phyloP scores from a whole-genome alignment of 2,113 vertebrate genomes.

The Xiphophorus hellerii region DNA sequence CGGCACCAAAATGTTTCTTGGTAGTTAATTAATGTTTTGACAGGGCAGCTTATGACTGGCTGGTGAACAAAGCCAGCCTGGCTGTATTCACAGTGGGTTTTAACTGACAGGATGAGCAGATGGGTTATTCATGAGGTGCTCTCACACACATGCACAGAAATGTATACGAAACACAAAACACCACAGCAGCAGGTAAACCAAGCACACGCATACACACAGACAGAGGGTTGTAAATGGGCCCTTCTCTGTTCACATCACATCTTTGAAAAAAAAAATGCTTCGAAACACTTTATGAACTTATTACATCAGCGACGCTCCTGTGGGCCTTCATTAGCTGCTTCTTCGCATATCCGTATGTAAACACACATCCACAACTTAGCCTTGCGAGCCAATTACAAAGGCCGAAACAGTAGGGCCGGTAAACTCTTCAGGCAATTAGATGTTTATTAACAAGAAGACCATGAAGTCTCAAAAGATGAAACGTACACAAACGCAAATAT shows the following conservation, averaged over 20 bases:
- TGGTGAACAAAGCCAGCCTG: conserved; percentile 40
- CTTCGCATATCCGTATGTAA: conserved; percentile 13
- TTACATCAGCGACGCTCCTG: conserved; percentile 50
- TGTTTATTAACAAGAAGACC: conserved; percentile 39
- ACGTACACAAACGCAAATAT: conserved; percentile 1
- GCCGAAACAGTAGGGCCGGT: conserved; percentile 22
- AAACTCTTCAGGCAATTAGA: conserved; percentile 50
- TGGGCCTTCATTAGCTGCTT: conserved; percentile 46
- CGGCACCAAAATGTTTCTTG: conserved; percentile 12
- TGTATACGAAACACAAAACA: not conserved
- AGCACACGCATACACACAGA: not conserved
- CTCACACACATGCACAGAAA: conserved; percentile 1
- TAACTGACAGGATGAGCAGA: conserved; percentile 44
- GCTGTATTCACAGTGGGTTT: conserved; percentile 44
- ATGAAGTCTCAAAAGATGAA: conserved; percentile 31
- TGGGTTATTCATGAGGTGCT: conserved; percentile 61
- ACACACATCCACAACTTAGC: conserved; percentile 12
- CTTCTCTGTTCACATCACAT: conserved; percentile 23
- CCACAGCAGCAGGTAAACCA: not conserved
- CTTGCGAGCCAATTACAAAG: conserved; percentile 51
- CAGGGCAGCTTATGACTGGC: conserved; percentile 43
- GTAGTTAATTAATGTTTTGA: conserved; percentile 57
- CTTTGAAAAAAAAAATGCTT: conserved; percentile 29
- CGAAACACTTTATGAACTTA: conserved; percentile 52
- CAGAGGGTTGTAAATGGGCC: conserved; percentile 20